phyloP scores from a whole-genome alignment of 1,140 invertebrate species.

The Coptotermes formosanus region DNA sequence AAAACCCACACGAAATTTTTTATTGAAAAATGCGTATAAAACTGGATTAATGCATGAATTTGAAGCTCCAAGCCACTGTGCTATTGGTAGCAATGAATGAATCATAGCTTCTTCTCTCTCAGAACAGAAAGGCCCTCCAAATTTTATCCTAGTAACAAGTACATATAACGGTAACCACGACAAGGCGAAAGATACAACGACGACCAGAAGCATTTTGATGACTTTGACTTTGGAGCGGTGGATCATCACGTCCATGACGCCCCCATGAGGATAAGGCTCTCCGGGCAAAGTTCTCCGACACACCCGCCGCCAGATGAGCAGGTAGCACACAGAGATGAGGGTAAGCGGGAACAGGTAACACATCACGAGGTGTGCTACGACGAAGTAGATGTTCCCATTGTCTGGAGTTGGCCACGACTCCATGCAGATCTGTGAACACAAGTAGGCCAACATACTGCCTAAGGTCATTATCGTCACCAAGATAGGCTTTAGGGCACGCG shows the following conservation, averaged over 20 bases:
- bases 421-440: conserved; percentile 43
- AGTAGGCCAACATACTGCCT: too few relatives aligned
- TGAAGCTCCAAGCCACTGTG: conserved; percentile 65
- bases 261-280: conserved; percentile 41
- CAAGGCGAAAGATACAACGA: conserved; percentile 61
- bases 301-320: conserved; percentile 52
- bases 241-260: conserved; percentile 38
- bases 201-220: conserved; percentile 64
- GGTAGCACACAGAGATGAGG: conserved; percentile 57
- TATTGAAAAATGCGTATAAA: conserved; percentile 66
- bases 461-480: too few relatives aligned
- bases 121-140: conserved; percentile 40
- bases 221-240: conserved; percentile 44
- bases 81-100: conserved; percentile 53
- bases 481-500: too few relatives aligned
- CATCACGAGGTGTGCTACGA: conserved; percentile 57
- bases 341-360: conserved; percentile 56
- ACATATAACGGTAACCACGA: conserved; percentile 67
- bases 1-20: conserved; percentile 65
- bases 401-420: conserved; percentile 52
- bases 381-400: conserved; percentile 53
- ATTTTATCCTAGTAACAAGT: conserved; percentile 51
- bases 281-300: conserved; percentile 42
- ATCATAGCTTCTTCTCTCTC: conserved; percentile 45
- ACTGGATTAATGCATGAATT: conserved; percentile 53